Percentiles rank a stretch among this genome's conserved stretches.
These are phyloP conservation scores for Falco concolor DNA, from an alignment of 2,797 vertebrate species.

Conservation along the genomic window DNA sequence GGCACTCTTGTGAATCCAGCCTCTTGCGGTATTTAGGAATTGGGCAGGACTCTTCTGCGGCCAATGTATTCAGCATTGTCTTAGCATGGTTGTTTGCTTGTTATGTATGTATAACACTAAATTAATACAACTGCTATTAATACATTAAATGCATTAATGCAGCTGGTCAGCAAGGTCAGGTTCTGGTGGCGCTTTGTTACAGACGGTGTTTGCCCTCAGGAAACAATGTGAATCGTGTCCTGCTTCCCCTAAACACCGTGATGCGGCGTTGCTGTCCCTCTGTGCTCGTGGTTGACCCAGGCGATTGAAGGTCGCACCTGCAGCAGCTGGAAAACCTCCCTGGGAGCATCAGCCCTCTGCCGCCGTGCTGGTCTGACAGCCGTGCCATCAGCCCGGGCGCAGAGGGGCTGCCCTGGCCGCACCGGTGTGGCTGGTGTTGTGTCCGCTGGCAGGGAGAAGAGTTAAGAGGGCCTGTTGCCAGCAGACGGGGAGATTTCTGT, in stretches of 20 bases:
- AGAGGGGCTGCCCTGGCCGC: background rate
- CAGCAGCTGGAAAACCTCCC: background rate
- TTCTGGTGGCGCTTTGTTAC: background rate
- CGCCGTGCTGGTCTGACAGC: background rate
- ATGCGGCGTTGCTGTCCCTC: background rate
- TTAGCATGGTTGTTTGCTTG: background rate
- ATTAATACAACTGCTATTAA: background rate
- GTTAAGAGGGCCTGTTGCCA: too few relatives aligned
- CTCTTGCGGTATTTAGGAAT: background rate
- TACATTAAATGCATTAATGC: background rate
- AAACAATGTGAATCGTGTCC: background rate
- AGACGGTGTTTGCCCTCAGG: background rate
- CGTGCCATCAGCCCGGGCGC: background rate
- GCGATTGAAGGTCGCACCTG: background rate
- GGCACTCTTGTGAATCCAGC: background rate
- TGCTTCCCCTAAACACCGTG: background rate
- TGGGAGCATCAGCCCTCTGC: background rate
- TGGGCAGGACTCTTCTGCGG: background rate
- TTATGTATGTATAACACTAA: background rate
- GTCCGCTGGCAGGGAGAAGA: background rate
- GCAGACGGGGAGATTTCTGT: rapidly evolving
- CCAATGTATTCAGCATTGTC: too few relatives aligned
- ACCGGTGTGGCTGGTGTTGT: rapidly evolving
- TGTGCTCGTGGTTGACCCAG: background rate
- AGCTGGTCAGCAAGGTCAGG: background rate